These are phyloP conservation scores for Enteromius viviparus DNA, from an alignment of 2,797 vertebrate species.

Conservation along the genomic window DNA sequence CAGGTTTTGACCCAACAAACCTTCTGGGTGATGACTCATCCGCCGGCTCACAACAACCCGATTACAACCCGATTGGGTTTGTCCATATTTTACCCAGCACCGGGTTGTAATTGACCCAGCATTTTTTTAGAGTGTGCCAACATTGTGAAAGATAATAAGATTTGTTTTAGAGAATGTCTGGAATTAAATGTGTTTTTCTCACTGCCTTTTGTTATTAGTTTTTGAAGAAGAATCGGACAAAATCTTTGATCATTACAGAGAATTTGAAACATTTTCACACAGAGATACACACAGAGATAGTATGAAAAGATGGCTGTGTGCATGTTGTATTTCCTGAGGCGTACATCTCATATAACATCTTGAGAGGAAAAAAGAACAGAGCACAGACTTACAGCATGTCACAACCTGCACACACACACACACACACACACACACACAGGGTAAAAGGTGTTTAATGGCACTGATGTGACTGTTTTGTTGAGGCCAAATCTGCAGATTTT, in stretches of 20 bases:
- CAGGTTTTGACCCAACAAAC: no score
- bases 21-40: no score
- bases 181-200: background rate
- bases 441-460: constrained; percentile 46
- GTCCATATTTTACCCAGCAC: no score
- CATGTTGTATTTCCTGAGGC: constrained; percentile 13
- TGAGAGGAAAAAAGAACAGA: background rate
- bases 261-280: background rate
- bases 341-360: constrained; percentile 16
- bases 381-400: constrained; percentile 2
- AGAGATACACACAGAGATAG: background rate
- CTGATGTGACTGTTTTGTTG: constrained; percentile 44
- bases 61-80: no score
- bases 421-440: constrained; percentile 41
- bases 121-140: no score
- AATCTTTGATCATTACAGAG: background rate
- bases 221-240: background rate
- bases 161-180: background rate
- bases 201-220: background rate
- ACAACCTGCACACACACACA: constrained; percentile 53
- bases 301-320: background rate
- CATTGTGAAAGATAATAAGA: background rate
- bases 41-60: no score
- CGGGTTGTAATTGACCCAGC: no score
- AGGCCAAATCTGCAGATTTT: constrained; percentile 57